Evolutionary conservation across 2,797 vertebrate genomes (phyloP).

Genomic region (Triplophysa bombifrons): DNA sequence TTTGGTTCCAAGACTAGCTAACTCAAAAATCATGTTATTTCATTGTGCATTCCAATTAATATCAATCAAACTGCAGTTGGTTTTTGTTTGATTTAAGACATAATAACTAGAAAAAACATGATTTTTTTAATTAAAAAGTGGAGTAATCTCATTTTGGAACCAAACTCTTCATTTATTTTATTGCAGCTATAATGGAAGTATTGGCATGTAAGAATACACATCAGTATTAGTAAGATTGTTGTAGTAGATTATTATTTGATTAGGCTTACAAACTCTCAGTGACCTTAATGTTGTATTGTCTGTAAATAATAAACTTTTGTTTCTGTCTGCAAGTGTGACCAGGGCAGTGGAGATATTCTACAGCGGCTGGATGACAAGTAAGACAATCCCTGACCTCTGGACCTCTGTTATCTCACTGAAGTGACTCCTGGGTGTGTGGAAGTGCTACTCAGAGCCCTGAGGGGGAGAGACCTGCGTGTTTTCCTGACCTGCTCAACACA

Average conservation of each 20-base stretch:
- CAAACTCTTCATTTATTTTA: not conserved
- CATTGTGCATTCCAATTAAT: too few species aligned
- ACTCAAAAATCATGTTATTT: too few species aligned
- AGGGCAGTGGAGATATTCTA: slow-evolving; percentile 32
- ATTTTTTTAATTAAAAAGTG: too few species aligned
- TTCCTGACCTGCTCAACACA: slow-evolving; percentile 55
- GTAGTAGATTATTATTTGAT: not conserved
- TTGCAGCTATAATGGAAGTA: not conserved
- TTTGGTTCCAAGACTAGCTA: too few species aligned
- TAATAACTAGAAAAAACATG: too few species aligned
- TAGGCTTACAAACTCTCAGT: not conserved
- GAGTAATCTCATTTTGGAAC: too few species aligned
- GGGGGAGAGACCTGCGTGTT: slow-evolving; percentile 56
- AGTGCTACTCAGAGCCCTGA: slow-evolving; percentile 58
- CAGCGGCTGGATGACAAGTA: slow-evolving; percentile 38
- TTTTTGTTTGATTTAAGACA: too few species aligned
- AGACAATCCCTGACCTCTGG: slow-evolving; percentile 59
- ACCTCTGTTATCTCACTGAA: slow-evolving; percentile 55
- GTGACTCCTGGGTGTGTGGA: slow-evolving; percentile 55
- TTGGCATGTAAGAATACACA: not conserved
- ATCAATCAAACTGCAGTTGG: too few species aligned
- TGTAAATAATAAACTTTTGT: not conserved
- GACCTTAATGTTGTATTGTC: not conserved
- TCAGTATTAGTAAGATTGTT: not conserved
- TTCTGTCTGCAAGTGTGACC: not conserved